Evolutionary conservation across 2,888 invertebrate genomes (phyloP), one percentile per base, ranked within the genome.

Genomic region (Lepidonotus clava): DNA sequence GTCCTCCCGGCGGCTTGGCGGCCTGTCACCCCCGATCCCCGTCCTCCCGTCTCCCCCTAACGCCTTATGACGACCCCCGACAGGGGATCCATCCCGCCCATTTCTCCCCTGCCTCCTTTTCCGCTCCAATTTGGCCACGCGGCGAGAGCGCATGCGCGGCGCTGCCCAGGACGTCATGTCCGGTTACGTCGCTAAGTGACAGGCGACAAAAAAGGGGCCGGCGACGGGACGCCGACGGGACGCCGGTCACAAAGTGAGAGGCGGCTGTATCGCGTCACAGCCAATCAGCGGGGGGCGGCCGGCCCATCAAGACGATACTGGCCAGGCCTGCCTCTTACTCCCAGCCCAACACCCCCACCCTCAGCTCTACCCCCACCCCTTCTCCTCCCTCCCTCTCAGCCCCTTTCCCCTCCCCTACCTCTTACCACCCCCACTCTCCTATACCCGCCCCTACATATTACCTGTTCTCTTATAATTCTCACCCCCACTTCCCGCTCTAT

Each of bases 161-260:
- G 46, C 76, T 18, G 28, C 46, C 80, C 80, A 21, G n/a, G 28
- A 41, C 80, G 80, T 80, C 80, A 80, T 32, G 41, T 80, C 80
- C 41, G 32, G 28, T 80, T 80, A 80, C 51, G 80, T 80, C 51
- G 80, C 51, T 80, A 80, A 80, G 80, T 80, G 80, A 80, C 80
- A 80, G 80, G 80, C 46, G 80, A 80, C 80, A 80, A 80, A n/a
- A n/a, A 80, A 28, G 80, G 46, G 66, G 24, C 24, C 66, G n/a
- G 66, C 8, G n/a, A 24, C 14, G 24, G n/a, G 66, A 32, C 32
- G 46, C 46, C 46, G 46, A 51, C 80, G 14, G 21, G 71, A 71
- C 71, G 71, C 38, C 61, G 61, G 80, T 46, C 18, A 51, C 80
- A 41, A 41, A 80, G 80, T 51, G 80, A 46, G 24, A 41, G 80